Evolutionary conservation across 2,797 vertebrate species (phyloP).

Genomic region (Siniperca undulata): DNA sequence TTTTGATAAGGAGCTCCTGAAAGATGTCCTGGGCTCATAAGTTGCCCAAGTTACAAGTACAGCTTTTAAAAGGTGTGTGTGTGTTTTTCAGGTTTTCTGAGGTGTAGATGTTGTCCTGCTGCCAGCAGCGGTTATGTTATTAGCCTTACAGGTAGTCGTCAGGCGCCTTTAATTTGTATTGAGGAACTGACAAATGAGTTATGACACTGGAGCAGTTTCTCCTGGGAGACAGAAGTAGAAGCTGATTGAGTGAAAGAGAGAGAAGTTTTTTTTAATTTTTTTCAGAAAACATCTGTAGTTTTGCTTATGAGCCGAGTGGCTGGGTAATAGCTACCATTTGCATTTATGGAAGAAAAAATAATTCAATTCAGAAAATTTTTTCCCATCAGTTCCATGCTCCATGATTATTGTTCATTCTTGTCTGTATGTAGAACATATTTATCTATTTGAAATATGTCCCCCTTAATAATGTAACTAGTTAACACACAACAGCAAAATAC

Average conservation of each 20-base stretch:
- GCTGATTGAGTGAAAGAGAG: constrained; percentile 71
- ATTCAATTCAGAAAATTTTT: constrained; percentile 38
- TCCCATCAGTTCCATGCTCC: constrained; percentile 44
- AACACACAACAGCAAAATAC: not conserved
- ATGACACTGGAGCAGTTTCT: constrained; percentile 79
- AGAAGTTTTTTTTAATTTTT: constrained; percentile 17
- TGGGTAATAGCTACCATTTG: constrained; percentile 69
- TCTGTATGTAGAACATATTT: constrained; percentile 11
- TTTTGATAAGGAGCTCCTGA: constrained; percentile 23
- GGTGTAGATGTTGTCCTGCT: constrained; percentile 73
- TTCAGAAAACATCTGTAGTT: constrained; percentile 69
- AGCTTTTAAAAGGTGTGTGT: constrained; percentile 46
- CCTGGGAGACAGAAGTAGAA: constrained; percentile 71
- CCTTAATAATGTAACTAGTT: not conserved
- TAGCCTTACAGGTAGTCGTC: constrained; percentile 82
- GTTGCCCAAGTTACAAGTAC: constrained; percentile 8
- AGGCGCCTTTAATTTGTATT: constrained; percentile 83
- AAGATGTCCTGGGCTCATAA: constrained; percentile 39
- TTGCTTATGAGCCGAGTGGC: constrained; percentile 49
- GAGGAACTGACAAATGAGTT: constrained; percentile 85
- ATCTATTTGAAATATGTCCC: not conserved
- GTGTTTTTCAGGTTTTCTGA: constrained; percentile 40
- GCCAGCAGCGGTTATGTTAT: constrained; percentile 81
- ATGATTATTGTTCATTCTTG: constrained; percentile 29
- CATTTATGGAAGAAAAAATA: constrained; percentile 63